phyloP scores from a whole-genome alignment of 2,113 vertebrate species.

The Corythoichthys haematopterus region DNA sequence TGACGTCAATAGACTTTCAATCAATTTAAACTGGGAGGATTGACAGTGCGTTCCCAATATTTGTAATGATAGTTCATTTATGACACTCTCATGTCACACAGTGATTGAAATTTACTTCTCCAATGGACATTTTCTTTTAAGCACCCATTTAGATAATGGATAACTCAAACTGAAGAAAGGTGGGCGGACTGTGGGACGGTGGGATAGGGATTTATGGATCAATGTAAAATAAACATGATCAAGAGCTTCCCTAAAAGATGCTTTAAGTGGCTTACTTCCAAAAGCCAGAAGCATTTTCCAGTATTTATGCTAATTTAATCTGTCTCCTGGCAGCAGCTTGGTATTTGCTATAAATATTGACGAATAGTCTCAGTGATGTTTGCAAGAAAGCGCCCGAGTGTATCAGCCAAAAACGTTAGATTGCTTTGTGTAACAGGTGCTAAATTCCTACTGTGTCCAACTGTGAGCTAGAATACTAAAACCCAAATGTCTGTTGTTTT shows the following conservation, averaged over 20 bases:
- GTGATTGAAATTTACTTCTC: background rate
- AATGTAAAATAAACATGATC: background rate
- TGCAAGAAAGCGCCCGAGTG: background rate
- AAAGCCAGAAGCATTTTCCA: background rate
- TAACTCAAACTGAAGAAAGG: background rate
- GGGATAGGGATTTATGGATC: background rate
- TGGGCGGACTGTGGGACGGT: background rate
- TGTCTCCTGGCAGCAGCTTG: background rate
- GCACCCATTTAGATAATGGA: background rate
- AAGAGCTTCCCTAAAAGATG: background rate
- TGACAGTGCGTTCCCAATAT: too few species aligned
- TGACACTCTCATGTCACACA: too few species aligned
- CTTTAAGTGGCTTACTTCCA: background rate
- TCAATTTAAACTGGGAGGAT: too few species aligned
- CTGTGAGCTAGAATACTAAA: background rate
- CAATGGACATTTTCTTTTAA: background rate
- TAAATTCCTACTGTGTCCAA: background rate
- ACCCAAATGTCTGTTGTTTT: background rate
- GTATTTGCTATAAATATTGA: background rate
- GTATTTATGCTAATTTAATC: constrained; percentile 6
- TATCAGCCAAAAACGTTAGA: background rate
- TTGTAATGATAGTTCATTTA: too few species aligned
- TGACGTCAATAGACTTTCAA: too few species aligned
- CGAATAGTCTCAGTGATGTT: background rate
- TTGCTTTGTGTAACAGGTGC: background rate